Conservation (phyloP, 2,888 invertebrate genomes). For the Hipparchia sbordonii region DNA sequence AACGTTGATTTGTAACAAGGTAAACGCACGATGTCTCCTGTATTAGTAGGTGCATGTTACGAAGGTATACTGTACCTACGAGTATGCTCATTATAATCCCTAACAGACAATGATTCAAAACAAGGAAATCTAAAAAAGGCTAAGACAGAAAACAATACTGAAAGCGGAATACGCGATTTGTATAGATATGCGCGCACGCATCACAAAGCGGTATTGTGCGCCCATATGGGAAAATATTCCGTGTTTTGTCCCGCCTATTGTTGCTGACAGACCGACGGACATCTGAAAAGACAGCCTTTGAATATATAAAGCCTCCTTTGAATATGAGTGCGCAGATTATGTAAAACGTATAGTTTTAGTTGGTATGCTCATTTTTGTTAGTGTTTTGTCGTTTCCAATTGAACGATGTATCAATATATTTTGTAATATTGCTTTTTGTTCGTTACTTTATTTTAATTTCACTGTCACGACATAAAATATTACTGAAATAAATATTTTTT, state of each 20-base stretch:
- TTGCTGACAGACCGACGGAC: slow-evolving; percentile 76
- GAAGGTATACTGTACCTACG: not conserved
- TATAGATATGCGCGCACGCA: slow-evolving; percentile 53
- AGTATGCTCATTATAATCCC: slow-evolving; percentile 20
- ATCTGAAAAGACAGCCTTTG: slow-evolving; percentile 78
- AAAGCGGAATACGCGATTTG: slow-evolving; percentile 57
- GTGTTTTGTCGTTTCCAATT: slow-evolving; percentile 42
- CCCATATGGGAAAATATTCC: slow-evolving; percentile 79
- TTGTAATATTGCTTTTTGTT: no score
- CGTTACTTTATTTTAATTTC: no score
- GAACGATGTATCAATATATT: slow-evolving; percentile 6
- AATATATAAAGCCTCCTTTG: slow-evolving; percentile 66
- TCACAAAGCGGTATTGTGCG: slow-evolving; percentile 73
- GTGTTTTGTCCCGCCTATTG: slow-evolving; percentile 79
- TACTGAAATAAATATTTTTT: no score
- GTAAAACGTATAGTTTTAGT: slow-evolving; percentile 45
- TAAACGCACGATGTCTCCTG: not conserved
- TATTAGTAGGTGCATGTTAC: not conserved
- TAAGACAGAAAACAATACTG: slow-evolving; percentile 58
- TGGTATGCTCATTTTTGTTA: slow-evolving; percentile 18
- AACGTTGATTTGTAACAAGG: no score
- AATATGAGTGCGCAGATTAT: slow-evolving; percentile 55
- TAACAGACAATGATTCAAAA: slow-evolving; percentile 31
- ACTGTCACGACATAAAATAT: no score
- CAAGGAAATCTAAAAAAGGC: slow-evolving; percentile 44